These are phyloP conservation scores for Melinaea marsaeus DNA, from an alignment of 2,888 invertebrate genomes.

Conservation along the genomic window DNA sequence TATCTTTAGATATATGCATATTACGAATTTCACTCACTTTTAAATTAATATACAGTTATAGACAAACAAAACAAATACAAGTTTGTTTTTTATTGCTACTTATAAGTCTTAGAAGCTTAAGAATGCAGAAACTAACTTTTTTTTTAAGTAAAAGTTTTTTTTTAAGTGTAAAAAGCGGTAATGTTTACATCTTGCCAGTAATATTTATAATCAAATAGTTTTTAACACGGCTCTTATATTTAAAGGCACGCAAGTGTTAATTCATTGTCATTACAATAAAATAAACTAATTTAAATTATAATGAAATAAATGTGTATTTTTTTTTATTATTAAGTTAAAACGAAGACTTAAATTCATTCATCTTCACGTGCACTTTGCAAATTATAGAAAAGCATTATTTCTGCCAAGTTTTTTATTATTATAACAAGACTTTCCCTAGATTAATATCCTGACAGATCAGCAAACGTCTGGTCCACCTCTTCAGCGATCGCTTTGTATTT, in stretches of 20 bases:
- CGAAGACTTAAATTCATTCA: neutral
- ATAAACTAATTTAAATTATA: too few relatives aligned
- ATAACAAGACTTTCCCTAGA: slow-evolving; percentile 37
- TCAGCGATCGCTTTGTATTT: slow-evolving; percentile 99
- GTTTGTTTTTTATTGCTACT: too few relatives aligned
- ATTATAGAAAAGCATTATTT: slow-evolving; percentile 31
- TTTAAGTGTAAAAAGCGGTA: too few relatives aligned
- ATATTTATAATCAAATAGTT: neutral
- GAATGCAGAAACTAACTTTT: too few relatives aligned
- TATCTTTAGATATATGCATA: too few relatives aligned
- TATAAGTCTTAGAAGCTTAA: too few relatives aligned
- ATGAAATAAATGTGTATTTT: too few relatives aligned
- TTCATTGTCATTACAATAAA: slow-evolving; percentile 7
- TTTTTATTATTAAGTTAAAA: neutral
- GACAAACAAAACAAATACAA: too few relatives aligned
- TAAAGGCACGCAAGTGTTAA: slow-evolving; percentile 26
- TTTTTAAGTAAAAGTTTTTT: too few relatives aligned
- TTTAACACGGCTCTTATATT: slow-evolving; percentile 14
- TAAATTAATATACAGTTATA: too few relatives aligned
- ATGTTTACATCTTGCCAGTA: too few relatives aligned
- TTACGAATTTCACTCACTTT: too few relatives aligned
- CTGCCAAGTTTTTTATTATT: slow-evolving; percentile 29
- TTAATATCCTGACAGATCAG: slow-evolving; percentile 95
- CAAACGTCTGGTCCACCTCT: slow-evolving; percentile 97
- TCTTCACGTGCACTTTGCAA: slow-evolving; percentile 32